Evolutionary conservation across 2,797 vertebrate genomes (phyloP), one percentile per base, ranked within the genome.

Genomic region (Gymnodraco acuticeps): DNA sequence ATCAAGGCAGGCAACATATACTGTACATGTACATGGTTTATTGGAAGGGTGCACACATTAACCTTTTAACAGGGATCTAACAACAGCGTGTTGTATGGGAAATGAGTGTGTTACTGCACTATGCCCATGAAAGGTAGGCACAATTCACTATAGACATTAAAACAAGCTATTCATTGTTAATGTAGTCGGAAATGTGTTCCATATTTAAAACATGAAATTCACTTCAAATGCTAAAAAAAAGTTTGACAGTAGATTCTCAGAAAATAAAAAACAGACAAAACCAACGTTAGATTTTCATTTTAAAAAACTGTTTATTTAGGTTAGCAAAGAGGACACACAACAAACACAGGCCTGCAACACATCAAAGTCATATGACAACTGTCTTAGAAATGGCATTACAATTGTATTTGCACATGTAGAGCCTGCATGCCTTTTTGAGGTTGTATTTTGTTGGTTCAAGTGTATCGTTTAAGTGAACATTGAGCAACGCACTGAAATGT

Each of bases 31-130:
- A 51, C 3, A 20, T 23, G 16, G 38, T 64, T 19, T 47, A 10
- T 51, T 48, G 54, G 54, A 69, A 79, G 10, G 45, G 7, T 54
- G n/a, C 51, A 54, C 23, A 20, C 46, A 20, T 73, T 42, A 27
- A 41, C 38, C 47, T 31, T 53, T n/a, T 19, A n/a, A 6, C 20
- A 55, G 14, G 16, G 53, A 31, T 53, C 47, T 42, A 43, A 19
- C 43, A 55, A 60, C 53, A 53, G 63, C 14, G 54, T 11, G 13
- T 31, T 67, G 43, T 4, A 55, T 60, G 31, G 54, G 12, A 47
- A 52, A 58, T 54, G 16, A 2, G 17, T 19, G 13, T 50, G 66
- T 42, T 7, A 56, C 27, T 54, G 59, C 46, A 23, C 2, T 46
- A 20, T 62, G 43, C 51, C 19, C 46, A 66, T 59, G 46, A 6